Base-by-base conservation (phyloP, 1,140 invertebrate genomes). In the Macrobrachium rosenbergii region DNA sequence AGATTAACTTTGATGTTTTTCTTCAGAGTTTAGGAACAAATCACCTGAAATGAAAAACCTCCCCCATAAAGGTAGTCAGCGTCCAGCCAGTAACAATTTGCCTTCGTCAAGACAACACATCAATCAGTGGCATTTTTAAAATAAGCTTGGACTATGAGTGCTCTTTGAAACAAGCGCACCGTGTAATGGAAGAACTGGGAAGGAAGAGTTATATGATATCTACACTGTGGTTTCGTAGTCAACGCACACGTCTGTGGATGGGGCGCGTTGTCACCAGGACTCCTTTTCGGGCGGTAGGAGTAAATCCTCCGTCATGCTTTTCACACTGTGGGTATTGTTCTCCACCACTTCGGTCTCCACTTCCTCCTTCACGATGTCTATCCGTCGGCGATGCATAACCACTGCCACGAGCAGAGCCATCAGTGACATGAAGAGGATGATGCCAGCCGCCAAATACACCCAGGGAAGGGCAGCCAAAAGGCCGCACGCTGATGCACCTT, bases 191-290 rank as follows among this genome's bases (percentile, higher is more conserved):
- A 45, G 21, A 28, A 28, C 52, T 23, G 59, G 23, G 59, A 23
- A 37, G 78, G 21, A 21, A 59, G 16, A 23, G 23, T 43, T 59
- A 21, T 52, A 23, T 19, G n/a, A n/a, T 21, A 62, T 28, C 85
- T 89, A 90, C 84, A 90, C 89, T 16, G 89, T 90, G 28, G 89
- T 90, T 72, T 90, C 89, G 60, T 90, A 90, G 69, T 90, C 87
- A n/a, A 90, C 89, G 45, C 83, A 87, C 60, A 86, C 87, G 75
- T 90, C 87, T 58, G 81, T 81, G 52, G 87, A 83, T 59, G 88
- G 88, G 79, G 89, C 89, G 79, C 87, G 87, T 72, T 88, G 89
- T 90, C 89, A 88, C 87, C 87, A 90, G 11, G 87, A 82, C 60
- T 90, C 89, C 67, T 90, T 90, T 23, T 90, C 89, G 5, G 80